These are phyloP conservation scores for Galeruca laticollis DNA, from an alignment of 2,888 invertebrate species.

Conservation along the genomic window DNA sequence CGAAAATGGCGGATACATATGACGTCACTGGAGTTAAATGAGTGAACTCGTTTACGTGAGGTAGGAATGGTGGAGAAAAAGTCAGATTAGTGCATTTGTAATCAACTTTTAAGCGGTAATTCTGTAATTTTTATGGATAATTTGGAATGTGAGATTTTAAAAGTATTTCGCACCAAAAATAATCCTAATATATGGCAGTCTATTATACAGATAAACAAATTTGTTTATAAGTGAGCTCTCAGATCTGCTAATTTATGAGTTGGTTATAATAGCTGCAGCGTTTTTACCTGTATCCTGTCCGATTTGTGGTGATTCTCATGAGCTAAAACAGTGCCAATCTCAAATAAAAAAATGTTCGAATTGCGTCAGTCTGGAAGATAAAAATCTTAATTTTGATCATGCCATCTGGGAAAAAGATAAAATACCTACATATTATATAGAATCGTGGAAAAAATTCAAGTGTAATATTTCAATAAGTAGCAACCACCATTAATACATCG, in stretches of 20 bases:
- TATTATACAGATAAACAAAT: constrained; percentile 30
- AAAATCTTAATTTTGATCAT: no score
- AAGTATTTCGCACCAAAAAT: constrained; percentile 22
- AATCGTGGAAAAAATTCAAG: no score
- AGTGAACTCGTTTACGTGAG: no score
- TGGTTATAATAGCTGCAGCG: constrained; percentile 26
- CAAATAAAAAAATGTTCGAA: no score
- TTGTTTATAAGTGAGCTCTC: constrained; percentile 8
- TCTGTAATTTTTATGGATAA: constrained; percentile 1
- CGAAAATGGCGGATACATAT: no score
- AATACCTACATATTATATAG: no score
- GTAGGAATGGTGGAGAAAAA: neutral
- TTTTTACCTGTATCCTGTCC: neutral
- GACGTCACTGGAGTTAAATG: neutral
- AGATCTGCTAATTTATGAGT: constrained; percentile 24
- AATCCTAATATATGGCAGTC: constrained; percentile 23
- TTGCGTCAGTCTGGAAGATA: no score
- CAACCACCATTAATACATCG: no score
- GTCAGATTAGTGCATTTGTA: neutral
- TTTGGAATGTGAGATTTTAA: constrained; percentile 23
- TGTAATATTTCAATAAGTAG: no score
- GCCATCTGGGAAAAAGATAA: no score
- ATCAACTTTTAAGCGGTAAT: neutral
- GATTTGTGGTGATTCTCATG: no score
- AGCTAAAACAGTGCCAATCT: no score